These are phyloP conservation scores for Trachurus trachurus DNA, from an alignment of 2,797 vertebrate genomes.

Conservation along the genomic window DNA sequence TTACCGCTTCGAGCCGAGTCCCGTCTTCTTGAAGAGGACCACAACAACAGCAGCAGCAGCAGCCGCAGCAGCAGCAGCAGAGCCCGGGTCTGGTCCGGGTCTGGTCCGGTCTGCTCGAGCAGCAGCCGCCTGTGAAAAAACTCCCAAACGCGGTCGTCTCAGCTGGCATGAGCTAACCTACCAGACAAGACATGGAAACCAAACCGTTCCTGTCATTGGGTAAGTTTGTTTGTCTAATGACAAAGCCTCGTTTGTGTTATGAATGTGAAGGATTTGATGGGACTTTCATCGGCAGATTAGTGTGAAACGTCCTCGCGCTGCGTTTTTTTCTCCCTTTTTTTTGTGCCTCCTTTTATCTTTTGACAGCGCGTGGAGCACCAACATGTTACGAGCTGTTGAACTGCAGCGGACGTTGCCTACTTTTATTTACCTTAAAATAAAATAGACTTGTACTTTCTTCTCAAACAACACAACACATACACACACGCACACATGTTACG, in stretches of 20 bases:
- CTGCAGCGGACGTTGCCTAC: neutral
- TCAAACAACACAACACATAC: slow-evolving; percentile 5
- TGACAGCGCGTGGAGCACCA: slow-evolving; percentile 72
- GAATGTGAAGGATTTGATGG: neutral
- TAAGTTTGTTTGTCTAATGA: slow-evolving; percentile 84
- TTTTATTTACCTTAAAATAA: neutral
- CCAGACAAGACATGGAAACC: slow-evolving; percentile 92
- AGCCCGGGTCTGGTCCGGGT: slow-evolving; percentile 46
- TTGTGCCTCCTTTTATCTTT: slow-evolving; percentile 5
- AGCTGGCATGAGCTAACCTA: slow-evolving; percentile 92
- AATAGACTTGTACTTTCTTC: neutral
- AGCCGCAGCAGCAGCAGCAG: slow-evolving; percentile 20
- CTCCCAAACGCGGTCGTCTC: slow-evolving; percentile 76
- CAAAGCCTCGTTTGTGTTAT: slow-evolving; percentile 8
- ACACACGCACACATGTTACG: neutral
- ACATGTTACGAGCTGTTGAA: slow-evolving; percentile 32
- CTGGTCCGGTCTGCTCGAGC: slow-evolving; percentile 55
- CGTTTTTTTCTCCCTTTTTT: neutral
- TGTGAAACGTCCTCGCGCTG: slow-evolving; percentile 35
- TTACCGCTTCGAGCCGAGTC: slow-evolving; percentile 63
- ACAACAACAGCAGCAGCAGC: slow-evolving; percentile 6
- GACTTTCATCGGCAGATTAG: slow-evolving; percentile 13
- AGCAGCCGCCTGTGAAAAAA: slow-evolving; percentile 63
- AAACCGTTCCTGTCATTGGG: slow-evolving; percentile 97
- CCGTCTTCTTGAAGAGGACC: slow-evolving; percentile 56